Percentiles rank a stretch among this genome's conserved stretches.
Conservation (phyloP, 1,140 invertebrate species). For the Zaprionus capensis region DNA sequence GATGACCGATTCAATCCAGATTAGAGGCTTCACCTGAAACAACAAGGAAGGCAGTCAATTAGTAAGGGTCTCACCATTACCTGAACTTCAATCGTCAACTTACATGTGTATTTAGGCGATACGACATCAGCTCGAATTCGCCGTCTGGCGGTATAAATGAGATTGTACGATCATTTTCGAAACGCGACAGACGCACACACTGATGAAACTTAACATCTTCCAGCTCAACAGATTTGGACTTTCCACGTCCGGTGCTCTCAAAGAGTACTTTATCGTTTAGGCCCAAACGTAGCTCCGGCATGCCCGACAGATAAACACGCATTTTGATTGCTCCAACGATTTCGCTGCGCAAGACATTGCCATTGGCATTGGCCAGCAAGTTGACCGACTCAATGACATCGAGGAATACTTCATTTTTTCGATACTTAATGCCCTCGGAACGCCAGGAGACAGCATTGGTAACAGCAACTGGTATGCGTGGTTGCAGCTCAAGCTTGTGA, state of each 20-base stretch:
- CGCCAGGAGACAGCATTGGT: slow-evolving; percentile 99
- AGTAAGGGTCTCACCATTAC: neutral
- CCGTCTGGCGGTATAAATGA: slow-evolving; percentile 99
- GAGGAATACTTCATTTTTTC: slow-evolving; percentile 99
- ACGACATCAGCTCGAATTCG: slow-evolving; percentile 99
- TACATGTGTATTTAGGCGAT: slow-evolving; percentile 98
- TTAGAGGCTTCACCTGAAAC: slow-evolving; percentile 94
- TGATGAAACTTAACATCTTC: slow-evolving; percentile 99
- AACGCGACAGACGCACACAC: slow-evolving; percentile 97
- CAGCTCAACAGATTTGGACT: slow-evolving; percentile 99
- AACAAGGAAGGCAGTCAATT: neutral
- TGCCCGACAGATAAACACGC: slow-evolving; percentile 99
- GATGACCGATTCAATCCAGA: slow-evolving; percentile 99
- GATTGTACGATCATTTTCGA: slow-evolving; percentile 99
- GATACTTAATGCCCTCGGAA: slow-evolving; percentile 99
- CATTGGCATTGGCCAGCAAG: slow-evolving; percentile 98
- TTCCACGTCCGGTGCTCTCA: slow-evolving; percentile 98
- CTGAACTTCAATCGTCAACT: slow-evolving; percentile 63
- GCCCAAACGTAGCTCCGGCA: slow-evolving; percentile 99
- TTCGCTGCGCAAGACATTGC: slow-evolving; percentile 98
- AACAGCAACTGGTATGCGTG: slow-evolving; percentile 98
- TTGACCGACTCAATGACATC: slow-evolving; percentile 99
- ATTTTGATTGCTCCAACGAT: slow-evolving; percentile 99
- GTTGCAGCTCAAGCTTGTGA: slow-evolving; percentile 98
- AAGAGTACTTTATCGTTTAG: slow-evolving; percentile 99